A percentile compares a stretch with the other conserved stretches of the same genome.
phyloP scores from a whole-genome alignment of 2,113 vertebrate species.

The Pitta sordida region DNA sequence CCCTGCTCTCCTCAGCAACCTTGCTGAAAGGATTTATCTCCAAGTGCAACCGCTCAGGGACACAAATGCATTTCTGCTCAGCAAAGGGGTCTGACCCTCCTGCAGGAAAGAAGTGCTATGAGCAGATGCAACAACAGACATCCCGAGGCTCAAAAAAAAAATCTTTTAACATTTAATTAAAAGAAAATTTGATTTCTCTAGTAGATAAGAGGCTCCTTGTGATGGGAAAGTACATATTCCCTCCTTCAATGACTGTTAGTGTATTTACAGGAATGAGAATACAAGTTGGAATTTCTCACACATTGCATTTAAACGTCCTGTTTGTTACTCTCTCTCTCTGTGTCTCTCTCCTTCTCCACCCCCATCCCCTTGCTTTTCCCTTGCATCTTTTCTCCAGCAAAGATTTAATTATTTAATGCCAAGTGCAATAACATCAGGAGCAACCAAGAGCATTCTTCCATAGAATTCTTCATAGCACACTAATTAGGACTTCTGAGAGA shows the following conservation, averaged over 20 bases:
- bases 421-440: slow-evolving; percentile 29
- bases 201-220: background rate
- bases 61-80: background rate
- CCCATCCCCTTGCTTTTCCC: background rate
- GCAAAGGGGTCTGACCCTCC: background rate
- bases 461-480: background rate
- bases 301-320: background rate
- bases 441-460: slow-evolving; percentile 32
- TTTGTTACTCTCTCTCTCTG: background rate
- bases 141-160: background rate
- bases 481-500: slow-evolving; percentile 40
- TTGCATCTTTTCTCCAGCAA: slow-evolving; percentile 1
- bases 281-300: background rate
- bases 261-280: background rate
- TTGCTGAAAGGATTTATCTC: background rate
- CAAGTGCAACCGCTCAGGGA: background rate
- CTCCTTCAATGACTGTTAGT: background rate
- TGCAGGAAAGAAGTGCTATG: background rate
- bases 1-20: background rate
- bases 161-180: background rate
- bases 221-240: background rate
- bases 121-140: background rate
- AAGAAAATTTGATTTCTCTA: background rate
- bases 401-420: slow-evolving; percentile 55
- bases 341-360: background rate